Base-by-base conservation (phyloP, 2,113 vertebrate species). In the Corythornis vintsioides region DNA sequence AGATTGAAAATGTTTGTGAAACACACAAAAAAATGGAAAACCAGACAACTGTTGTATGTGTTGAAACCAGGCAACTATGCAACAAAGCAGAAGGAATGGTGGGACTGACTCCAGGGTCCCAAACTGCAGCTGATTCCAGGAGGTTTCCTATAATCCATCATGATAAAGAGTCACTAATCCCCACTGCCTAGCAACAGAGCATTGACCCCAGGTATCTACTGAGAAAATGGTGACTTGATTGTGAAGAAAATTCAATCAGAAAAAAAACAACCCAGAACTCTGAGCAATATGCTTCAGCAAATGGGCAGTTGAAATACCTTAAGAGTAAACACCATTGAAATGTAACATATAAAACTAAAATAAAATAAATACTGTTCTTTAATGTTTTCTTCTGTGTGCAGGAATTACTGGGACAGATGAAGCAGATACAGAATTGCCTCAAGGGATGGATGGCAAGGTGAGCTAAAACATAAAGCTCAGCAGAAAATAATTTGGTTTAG, bases 131-230 rank as follows among this genome's bases (percentile, higher is more conserved):
- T 4, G 3, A 70, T 63, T 55, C 60, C 43, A 69, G 2, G 10
- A 70, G 9, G 10, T 80, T 65, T 86, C 56, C n/a, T 70, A 5
- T 66, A 93, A 90, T 53, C 19, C 72, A 73, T 43, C 28, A 76
- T 65, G 40, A 80, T 26, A 83, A 92, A 71, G 29, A 79, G 2
- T 28, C 48, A 29, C 43, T 92, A 77, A 90, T 93, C 17, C 45
- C n/a, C 25, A 88, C n/a, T 90, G 64, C 64, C 69, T 90, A 80
- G 53, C 67, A 92, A 83, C 79, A 60, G 64, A 92, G 31, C 76
- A 76, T 48, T 86, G 76, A 92, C 81, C 35, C 35, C 13, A 76
- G 40, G 43, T 88, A 83, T 25, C 59, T 90, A 13, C 57, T 2
- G 7, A 86, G 67, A 88, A 67, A 52, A 72, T 13, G 10, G 29